These are phyloP conservation scores for Cheilosia urbana DNA, from an alignment of 2,888 invertebrate genomes.

Conservation along the genomic window DNA sequence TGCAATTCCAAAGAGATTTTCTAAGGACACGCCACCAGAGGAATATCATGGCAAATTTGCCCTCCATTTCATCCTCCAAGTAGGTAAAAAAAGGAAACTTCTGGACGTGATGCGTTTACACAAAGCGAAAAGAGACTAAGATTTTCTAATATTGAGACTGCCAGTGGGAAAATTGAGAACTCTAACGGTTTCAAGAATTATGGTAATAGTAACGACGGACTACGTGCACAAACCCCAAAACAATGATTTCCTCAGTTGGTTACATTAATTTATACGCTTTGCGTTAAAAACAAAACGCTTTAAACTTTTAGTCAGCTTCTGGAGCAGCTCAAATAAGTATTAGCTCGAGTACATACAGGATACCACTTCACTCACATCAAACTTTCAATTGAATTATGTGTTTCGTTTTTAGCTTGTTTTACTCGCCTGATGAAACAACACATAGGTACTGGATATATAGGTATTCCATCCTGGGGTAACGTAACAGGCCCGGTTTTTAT, in stretches of 20 bases:
- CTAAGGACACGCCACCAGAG: neutral
- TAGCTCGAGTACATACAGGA: neutral
- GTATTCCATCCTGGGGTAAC: neutral
- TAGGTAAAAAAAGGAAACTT: constrained; percentile 11
- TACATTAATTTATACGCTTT: constrained; percentile 34
- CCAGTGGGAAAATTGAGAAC: neutral
- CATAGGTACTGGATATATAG: neutral
- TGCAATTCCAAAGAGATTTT: constrained; percentile 31
- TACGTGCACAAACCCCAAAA: constrained; percentile 40
- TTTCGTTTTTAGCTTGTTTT: constrained; percentile 34
- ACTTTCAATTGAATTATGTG: constrained; percentile 48
- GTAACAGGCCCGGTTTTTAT: constrained; percentile 36
- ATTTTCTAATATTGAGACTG: constrained; percentile 17
- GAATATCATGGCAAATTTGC: constrained; percentile 34
- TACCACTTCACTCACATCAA: constrained; percentile 8
- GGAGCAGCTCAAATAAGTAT: neutral
- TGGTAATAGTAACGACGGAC: constrained; percentile 27
- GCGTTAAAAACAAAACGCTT: constrained; percentile 14
- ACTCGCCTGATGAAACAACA: constrained; percentile 9
- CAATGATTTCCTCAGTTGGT: constrained; percentile 27
- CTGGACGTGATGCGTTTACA: constrained; percentile 44
- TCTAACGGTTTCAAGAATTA: constrained; percentile 18
- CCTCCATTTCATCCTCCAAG: constrained; percentile 10
- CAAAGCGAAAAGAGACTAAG: constrained; percentile 5
- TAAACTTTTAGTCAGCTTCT: constrained; percentile 33